A percentile compares a stretch with the other conserved stretches of the same genome.
Conservation (phyloP, 2,888 invertebrate species). For the Sepiola atlantica region DNA sequence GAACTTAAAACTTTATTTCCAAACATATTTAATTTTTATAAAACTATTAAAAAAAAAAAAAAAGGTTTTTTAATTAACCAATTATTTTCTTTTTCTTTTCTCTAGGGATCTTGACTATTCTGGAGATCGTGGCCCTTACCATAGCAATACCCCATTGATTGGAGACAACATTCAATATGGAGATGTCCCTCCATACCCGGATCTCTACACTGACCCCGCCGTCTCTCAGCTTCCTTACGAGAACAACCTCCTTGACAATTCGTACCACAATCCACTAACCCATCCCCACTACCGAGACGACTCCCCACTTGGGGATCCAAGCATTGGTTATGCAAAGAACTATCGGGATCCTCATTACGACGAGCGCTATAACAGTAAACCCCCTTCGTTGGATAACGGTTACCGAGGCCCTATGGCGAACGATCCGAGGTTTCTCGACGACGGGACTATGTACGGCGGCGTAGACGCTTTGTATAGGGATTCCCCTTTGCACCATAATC, state of each 20-base stretch:
- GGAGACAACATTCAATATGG: conserved; percentile 46
- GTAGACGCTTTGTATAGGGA: conserved; percentile 44
- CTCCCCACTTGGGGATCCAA: conserved; percentile 50
- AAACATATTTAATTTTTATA: not conserved
- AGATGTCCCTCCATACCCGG: conserved; percentile 48
- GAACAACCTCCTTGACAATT: conserved; percentile 32
- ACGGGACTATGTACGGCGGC: conserved; percentile 19
- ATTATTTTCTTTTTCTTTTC: not conserved
- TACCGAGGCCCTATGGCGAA: conserved; percentile 18
- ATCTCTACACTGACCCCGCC: conserved; percentile 43
- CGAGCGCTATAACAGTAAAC: conserved; percentile 33
- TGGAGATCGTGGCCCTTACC: not conserved
- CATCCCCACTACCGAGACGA: conserved; percentile 48
- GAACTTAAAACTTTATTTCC: not conserved
- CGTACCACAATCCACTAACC: not conserved
- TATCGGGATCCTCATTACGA: conserved; percentile 34
- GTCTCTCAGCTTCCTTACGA: conserved; percentile 42
- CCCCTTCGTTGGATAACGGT: not conserved
- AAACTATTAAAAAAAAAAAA: not conserved
- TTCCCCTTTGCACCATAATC: conserved; percentile 49
- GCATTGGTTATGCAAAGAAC: conserved; percentile 47
- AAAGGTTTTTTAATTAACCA: no score
- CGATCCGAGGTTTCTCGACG: not conserved
- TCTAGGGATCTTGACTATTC: conserved; percentile 42
- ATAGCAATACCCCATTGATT: conserved; percentile 39